A percentile compares a stretch with the other conserved stretches of the same genome.
Conservation (phyloP, 2,888 invertebrate genomes). For the Graphium colonna region DNA sequence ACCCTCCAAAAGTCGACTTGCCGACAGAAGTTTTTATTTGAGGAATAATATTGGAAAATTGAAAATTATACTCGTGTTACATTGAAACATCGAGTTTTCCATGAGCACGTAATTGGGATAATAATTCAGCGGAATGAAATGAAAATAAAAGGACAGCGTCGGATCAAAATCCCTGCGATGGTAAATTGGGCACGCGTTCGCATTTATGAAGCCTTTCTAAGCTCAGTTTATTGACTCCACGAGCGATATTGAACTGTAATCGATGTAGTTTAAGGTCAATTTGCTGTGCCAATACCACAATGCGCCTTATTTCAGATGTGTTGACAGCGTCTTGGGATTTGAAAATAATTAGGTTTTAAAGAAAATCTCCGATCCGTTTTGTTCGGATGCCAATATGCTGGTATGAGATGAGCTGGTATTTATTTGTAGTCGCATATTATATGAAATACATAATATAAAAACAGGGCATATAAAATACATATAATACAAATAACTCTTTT, state of each 20-base stretch:
- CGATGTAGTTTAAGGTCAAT: constrained; percentile 23
- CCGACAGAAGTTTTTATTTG: no score
- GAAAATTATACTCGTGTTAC: not conserved
- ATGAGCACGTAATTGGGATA: constrained; percentile 40
- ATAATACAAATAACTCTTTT: no score
- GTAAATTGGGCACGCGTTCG: constrained; percentile 74
- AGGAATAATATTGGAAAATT: not conserved
- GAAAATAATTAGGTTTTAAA: constrained; percentile 14
- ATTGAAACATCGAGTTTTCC: not conserved
- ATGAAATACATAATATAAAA: not conserved
- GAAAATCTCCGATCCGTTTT: constrained; percentile 8
- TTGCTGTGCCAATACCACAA: constrained; percentile 16
- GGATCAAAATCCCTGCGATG: constrained; percentile 68
- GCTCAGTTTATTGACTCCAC: constrained; percentile 29
- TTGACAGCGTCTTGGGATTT: constrained; percentile 21
- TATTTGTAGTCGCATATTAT: not conserved
- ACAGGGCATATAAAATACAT: no score
- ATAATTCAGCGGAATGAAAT: constrained; percentile 51
- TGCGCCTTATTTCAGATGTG: constrained; percentile 20
- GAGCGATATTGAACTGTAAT: constrained; percentile 34
- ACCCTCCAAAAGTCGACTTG: no score
- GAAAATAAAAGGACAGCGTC: constrained; percentile 68
- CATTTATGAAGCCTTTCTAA: constrained; percentile 69
- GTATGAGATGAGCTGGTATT: not conserved
- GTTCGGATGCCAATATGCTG: constrained; percentile 2